Conservation (phyloP, 1,140 invertebrate species). For the Glossosoma conforme region DNA sequence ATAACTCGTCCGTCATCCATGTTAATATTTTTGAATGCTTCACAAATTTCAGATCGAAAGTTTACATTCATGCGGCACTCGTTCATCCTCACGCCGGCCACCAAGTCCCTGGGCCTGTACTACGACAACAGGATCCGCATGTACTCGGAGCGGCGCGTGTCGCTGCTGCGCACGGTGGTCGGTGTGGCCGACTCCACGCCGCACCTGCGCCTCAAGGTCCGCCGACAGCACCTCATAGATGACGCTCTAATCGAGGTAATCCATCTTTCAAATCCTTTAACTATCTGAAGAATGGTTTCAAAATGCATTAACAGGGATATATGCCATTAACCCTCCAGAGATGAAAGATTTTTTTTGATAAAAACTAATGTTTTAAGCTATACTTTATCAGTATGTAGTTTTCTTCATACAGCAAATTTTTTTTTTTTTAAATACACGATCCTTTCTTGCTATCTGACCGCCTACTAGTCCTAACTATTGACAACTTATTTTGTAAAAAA, state of each 20-base stretch:
- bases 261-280: background rate
- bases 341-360: too few species aligned
- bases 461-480: too few species aligned
- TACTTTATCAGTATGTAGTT: too few species aligned
- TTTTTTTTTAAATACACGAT: too few species aligned
- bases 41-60: slow-evolving; percentile 55
- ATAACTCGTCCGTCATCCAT: background rate
- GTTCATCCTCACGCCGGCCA: slow-evolving; percentile 88
- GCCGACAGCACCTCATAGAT: slow-evolving; percentile 83
- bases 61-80: slow-evolving; percentile 91
- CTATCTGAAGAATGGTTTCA: too few species aligned
- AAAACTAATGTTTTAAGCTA: too few species aligned
- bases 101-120: slow-evolving; percentile 84
- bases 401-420: too few species aligned
- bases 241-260: slow-evolving; percentile 84
- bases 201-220: slow-evolving; percentile 76
- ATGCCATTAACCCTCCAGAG: too few species aligned
- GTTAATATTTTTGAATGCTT: background rate
- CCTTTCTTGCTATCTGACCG: too few species aligned
- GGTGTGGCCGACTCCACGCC: slow-evolving; percentile 76
- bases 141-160: slow-evolving; percentile 84
- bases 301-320: too few species aligned
- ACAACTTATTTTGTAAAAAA: too few species aligned
- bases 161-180: slow-evolving; percentile 69
- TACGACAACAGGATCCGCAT: slow-evolving; percentile 93